Percentiles rank a stretch among this genome's conserved stretches.
Conservation (phyloP, 2,113 vertebrate genomes). For the Hirundichthys speculiger region DNA sequence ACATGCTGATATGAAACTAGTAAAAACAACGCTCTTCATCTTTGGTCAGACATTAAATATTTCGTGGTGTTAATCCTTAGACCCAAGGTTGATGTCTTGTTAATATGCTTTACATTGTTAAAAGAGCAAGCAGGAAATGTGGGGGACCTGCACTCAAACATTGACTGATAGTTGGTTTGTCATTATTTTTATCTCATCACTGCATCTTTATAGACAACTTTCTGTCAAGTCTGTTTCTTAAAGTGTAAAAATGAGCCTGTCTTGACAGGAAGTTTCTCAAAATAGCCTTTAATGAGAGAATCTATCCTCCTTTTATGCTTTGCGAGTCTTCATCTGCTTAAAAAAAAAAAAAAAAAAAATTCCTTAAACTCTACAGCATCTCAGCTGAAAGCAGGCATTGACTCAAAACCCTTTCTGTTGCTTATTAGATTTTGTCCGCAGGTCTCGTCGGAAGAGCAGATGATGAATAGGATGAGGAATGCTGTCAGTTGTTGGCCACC, state of each 20-base stretch:
- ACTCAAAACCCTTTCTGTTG: slow-evolving; percentile 46
- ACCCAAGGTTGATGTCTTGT: too few relatives aligned
- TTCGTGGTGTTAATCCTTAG: too few relatives aligned
- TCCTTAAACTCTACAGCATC: slow-evolving; percentile 27
- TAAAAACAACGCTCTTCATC: too few relatives aligned
- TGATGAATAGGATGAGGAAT: slow-evolving; percentile 63
- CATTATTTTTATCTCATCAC: neutral
- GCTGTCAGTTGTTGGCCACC: slow-evolving; percentile 49
- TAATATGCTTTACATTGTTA: too few relatives aligned
- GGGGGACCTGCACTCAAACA: too few relatives aligned
- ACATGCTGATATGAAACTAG: too few relatives aligned
- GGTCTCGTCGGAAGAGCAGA: slow-evolving; percentile 45
- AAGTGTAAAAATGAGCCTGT: slow-evolving; percentile 52
- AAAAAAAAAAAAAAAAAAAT: slow-evolving; percentile 7
- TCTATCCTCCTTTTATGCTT: slow-evolving; percentile 30
- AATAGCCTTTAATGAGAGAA: slow-evolving; percentile 29
- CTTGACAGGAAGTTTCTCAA: slow-evolving; percentile 37
- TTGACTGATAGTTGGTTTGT: neutral
- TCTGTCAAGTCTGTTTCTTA: slow-evolving; percentile 15
- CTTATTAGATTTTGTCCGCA: slow-evolving; percentile 47
- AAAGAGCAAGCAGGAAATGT: too few relatives aligned
- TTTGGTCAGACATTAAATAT: too few relatives aligned
- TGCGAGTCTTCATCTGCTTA: slow-evolving; percentile 18
- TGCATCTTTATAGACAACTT: neutral
- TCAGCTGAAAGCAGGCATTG: slow-evolving; percentile 43